Percentiles rank a stretch among this genome's conserved stretches.
These are phyloP conservation scores for Periophthalmodon schlosseri DNA, from an alignment of 2,113 vertebrate species.

Conservation along the genomic window DNA sequence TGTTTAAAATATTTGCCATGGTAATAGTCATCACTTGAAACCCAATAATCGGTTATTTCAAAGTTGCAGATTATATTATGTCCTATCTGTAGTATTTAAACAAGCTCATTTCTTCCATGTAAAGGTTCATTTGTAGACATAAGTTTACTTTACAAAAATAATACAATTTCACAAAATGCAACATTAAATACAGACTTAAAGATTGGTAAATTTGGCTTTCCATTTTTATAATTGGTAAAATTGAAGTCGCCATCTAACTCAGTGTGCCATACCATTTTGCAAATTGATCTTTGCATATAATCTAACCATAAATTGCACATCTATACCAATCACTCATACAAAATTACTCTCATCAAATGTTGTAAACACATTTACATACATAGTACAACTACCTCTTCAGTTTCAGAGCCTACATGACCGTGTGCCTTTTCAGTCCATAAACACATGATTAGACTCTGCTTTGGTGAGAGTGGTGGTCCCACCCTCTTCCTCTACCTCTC, in stretches of 20 bases:
- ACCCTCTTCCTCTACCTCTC: conserved; percentile 67
- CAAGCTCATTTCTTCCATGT: too few species aligned
- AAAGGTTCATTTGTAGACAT: too few species aligned
- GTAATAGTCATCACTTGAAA: too few species aligned
- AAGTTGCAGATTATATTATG: too few species aligned
- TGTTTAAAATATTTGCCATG: too few species aligned
- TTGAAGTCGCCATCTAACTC: background rate
- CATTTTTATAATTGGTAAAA: background rate
- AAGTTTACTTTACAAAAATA: background rate
- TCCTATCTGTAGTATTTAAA: too few species aligned
- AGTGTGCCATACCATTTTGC: background rate
- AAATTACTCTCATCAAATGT: background rate
- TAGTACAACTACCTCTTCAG: conserved; percentile 17
- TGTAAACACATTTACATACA: background rate
- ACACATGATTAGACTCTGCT: conserved; percentile 18
- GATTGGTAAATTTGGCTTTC: background rate
- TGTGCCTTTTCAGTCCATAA: conserved; percentile 8
- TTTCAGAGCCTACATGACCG: background rate
- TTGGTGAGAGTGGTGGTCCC: conserved; percentile 56
- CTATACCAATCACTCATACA: background rate
- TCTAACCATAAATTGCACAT: background rate
- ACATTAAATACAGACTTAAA: background rate
- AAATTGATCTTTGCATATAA: background rate
- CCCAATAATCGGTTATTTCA: too few species aligned
- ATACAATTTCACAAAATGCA: background rate